Evolutionary conservation across 2,797 vertebrate species (phyloP).

Genomic region (Botia almorhae): DNA sequence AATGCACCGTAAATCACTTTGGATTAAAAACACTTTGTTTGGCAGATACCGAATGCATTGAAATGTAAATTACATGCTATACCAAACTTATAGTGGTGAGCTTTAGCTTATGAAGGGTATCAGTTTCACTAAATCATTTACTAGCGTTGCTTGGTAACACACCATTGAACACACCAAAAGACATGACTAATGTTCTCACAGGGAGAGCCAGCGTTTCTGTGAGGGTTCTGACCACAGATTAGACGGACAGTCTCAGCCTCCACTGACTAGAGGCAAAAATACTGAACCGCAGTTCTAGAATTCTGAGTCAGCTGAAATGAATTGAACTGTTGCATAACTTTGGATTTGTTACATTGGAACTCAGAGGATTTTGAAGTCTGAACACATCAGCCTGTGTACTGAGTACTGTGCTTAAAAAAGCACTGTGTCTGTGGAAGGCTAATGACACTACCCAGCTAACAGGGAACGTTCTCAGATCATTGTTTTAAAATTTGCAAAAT

Average conservation of each 20-base stretch:
- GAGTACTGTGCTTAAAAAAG: neutral
- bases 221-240: constrained; percentile 40
- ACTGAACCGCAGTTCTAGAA: constrained; percentile 10
- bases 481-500: too few species aligned
- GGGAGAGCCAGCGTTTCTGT: constrained; percentile 10
- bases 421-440: neutral
- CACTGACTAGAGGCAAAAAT: constrained; percentile 13
- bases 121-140: constrained; percentile 41
- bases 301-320: constrained; percentile 26
- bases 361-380: too few species aligned
- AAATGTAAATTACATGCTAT: neutral
- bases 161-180: constrained; percentile 11
- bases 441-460: too few species aligned
- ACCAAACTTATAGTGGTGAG: neutral
- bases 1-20: too few species aligned
- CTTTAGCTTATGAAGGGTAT: neutral
- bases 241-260: constrained; percentile 12
- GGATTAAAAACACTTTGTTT: neutral
- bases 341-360: neutral
- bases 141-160: constrained; percentile 26
- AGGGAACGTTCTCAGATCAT: too few species aligned
- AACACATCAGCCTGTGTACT: too few species aligned
- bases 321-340: constrained; percentile 14
- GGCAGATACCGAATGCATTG: too few species aligned
- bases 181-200: constrained; percentile 19